Conservation (phyloP, 1,140 invertebrate species). For the Caenorhabditis tropicalis region DNA sequence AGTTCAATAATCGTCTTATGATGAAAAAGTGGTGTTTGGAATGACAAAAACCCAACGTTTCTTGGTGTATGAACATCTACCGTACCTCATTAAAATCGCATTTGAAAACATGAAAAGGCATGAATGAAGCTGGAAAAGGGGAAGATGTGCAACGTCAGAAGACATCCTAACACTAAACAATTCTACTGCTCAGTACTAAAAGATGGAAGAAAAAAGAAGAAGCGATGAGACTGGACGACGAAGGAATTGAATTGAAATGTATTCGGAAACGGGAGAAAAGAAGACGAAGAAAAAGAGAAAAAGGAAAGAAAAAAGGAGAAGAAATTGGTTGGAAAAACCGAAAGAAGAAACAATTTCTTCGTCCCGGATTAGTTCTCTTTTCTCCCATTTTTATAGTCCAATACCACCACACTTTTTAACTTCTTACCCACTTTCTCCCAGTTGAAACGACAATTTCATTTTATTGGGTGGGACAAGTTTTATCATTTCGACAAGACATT, state of each 20-base stretch:
- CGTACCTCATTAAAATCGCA: background rate
- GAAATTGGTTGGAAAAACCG: conserved; percentile 38
- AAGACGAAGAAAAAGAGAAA: background rate
- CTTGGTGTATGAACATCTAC: background rate
- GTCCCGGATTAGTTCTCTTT: conserved; percentile 27
- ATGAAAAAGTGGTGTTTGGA: no score
- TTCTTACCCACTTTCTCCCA: background rate
- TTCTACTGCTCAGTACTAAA: conserved; percentile 20
- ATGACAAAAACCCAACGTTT: background rate
- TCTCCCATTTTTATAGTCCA: background rate
- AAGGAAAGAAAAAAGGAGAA: background rate
- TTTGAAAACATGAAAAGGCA: background rate
- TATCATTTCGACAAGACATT: no score
- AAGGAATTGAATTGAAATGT: conserved; percentile 44
- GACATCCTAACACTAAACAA: conserved; percentile 9
- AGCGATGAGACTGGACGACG: background rate
- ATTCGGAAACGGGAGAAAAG: background rate
- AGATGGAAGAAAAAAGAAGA: conserved; percentile 28
- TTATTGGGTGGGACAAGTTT: no score
- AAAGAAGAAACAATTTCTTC: conserved; percentile 35
- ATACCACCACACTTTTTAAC: background rate
- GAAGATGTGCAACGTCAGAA: background rate
- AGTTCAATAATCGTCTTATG: background rate
- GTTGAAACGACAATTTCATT: background rate
- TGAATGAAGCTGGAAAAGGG: background rate